These are phyloP conservation scores for Tyrannus savana DNA, from an alignment of 2,113 vertebrate species.

Conservation along the genomic window DNA sequence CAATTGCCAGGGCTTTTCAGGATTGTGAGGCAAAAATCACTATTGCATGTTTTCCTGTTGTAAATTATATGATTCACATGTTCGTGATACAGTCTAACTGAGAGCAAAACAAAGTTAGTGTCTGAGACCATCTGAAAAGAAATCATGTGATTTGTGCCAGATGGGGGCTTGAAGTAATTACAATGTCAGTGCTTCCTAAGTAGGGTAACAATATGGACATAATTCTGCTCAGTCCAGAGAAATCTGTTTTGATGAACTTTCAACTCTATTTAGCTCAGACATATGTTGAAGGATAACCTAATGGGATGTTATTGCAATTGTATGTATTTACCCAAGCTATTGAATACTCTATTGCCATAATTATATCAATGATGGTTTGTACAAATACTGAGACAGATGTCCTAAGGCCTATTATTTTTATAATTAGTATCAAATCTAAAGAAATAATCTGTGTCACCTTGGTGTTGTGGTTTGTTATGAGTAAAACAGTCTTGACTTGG, in stretches of 20 bases:
- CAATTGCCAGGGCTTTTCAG: not conserved
- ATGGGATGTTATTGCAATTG: not conserved
- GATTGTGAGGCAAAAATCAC: not conserved
- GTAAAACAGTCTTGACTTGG: not conserved
- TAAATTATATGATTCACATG: not conserved
- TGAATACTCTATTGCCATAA: not conserved
- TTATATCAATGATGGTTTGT: not conserved
- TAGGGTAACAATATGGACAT: not conserved
- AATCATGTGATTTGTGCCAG: constrained; percentile 38
- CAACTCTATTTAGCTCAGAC: constrained; percentile 23
- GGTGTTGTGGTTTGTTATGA: not conserved
- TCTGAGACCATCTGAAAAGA: constrained; percentile 20
- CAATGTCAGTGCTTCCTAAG: not conserved
- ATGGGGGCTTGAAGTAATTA: constrained; percentile 34
- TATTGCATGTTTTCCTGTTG: not conserved
- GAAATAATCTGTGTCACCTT: not conserved
- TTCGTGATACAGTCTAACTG: not conserved
- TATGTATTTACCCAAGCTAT: constrained; percentile 2
- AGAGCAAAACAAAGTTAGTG: constrained; percentile 1
- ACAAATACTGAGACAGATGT: not conserved
- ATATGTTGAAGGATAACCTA: constrained; percentile 8
- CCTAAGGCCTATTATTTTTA: not conserved
- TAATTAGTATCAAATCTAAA: not conserved
- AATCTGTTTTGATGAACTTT: constrained; percentile 34
- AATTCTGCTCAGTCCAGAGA: constrained; percentile 26